A percentile compares a stretch with the other conserved stretches of the same genome.
phyloP scores from a whole-genome alignment of 2,888 invertebrate genomes.

The Bedellia somnulentella region DNA sequence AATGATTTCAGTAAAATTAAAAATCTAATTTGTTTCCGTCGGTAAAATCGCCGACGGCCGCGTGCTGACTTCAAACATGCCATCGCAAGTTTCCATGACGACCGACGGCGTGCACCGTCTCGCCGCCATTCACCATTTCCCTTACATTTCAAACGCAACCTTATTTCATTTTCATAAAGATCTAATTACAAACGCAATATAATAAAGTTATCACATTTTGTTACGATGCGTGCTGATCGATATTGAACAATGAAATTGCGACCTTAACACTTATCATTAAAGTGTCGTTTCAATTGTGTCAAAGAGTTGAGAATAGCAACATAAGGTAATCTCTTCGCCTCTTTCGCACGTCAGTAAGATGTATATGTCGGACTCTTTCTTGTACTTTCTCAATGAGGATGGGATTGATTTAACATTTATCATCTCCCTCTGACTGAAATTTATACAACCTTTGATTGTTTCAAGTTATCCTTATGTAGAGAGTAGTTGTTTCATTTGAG shows the following conservation, averaged over 20 bases:
- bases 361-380: slow-evolving; percentile 37
- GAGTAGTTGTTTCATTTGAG: too few species aligned
- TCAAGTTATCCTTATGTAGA: too few species aligned
- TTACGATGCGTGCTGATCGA: slow-evolving; percentile 42
- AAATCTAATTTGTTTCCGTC: slow-evolving; percentile 23
- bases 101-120: slow-evolving; percentile 34
- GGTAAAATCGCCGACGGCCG: slow-evolving; percentile 27
- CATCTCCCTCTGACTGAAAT: slow-evolving; percentile 51
- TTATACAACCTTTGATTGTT: too few species aligned
- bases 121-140: slow-evolving; percentile 21
- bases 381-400: slow-evolving; percentile 36
- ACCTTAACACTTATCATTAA: slow-evolving; percentile 46
- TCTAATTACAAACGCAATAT: slow-evolving; percentile 28
- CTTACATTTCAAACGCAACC: slow-evolving; percentile 35
- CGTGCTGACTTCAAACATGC: slow-evolving; percentile 26
- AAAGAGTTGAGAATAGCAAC: slow-evolving; percentile 55
- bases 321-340: slow-evolving; percentile 57
- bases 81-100: slow-evolving; percentile 61
- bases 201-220: slow-evolving; percentile 56
- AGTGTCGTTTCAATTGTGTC: slow-evolving; percentile 45
- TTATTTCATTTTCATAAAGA: slow-evolving; percentile 28
- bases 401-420: slow-evolving; percentile 42
- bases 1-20: not conserved
- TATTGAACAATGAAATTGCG: slow-evolving; percentile 52
- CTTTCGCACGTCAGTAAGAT: slow-evolving; percentile 55